Base-by-base conservation (phyloP, 2,797 vertebrate genomes). In the Notoglanidium macrostoma region DNA sequence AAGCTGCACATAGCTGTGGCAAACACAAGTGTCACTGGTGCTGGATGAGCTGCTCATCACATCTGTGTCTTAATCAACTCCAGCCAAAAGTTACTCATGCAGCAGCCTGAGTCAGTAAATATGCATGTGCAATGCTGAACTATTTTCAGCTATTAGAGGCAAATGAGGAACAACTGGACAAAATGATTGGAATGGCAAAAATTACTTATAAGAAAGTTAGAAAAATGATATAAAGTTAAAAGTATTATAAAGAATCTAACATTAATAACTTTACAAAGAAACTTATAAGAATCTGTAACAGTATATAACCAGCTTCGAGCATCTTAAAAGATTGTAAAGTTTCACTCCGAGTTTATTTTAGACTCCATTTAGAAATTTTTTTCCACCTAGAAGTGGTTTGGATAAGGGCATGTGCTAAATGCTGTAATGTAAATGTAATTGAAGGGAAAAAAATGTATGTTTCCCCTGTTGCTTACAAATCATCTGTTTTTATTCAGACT, bases 401-500 rank as follows among this genome's bases (percentile, higher is more conserved):
- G 11, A 79, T 23, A 29, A 32, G 29, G 46, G 23, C 8, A 7
- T n/a, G 5, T 17, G 14, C 6, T 19, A 29, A 63, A 81, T 49
- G 14, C 40, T 65, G 57, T 49, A 49, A 65, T 63, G 40, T 61
- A 40, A 40, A 78, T 29, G 2, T 29, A 29, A 76, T 4, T 10
- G 8, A 55, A 32, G 0, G 3, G 19, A 2, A 23, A 59, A 23
- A 59, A 59, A 59, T 19, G 0, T 70, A 8, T 26, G 14, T 49
- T 35, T 78, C 67, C 32, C 19, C 55, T 61, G 82, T 80, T 77
- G 72, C 70, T 89, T 12, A 88, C 88, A 92, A 89, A 90, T 40
- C 59, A 61, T 55, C 40, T 88, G 91, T 91, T 92, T 93, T 90
- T 83, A 90, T 85, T 65, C 35, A 86, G 80, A 78, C 10, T 63